Base-by-base conservation (phyloP, 2,113 vertebrate species). In the Oophaga pumilio region DNA sequence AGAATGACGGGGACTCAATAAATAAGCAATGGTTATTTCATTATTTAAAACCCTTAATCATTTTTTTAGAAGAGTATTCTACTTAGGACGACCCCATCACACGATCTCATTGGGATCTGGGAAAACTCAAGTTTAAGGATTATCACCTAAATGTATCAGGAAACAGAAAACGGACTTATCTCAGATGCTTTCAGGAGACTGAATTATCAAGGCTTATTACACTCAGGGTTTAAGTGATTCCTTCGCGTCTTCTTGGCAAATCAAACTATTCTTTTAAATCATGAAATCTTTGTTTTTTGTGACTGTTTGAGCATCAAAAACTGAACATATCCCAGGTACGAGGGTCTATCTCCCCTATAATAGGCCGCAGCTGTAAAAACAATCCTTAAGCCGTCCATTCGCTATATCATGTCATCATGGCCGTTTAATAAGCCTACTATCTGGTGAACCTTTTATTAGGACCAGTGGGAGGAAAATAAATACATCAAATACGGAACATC, bases 351-450 rank as follows among this genome's bases (percentile, higher is more conserved):
- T 94, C 92, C 93, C 53, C 90, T 79, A 0, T 93, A 95, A 95
- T 93, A 90, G 90, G 91, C 89, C 89, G 92, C 94, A 96, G 93
- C 93, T 95, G 95, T 94, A 94, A 94, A 90, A 95, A 94, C 93
- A 95, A 89, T 88, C 91, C 91, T 86, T 89, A 93, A 93, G 92
- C 90, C 93, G 87, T 90, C 89, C 91, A 89, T 88, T 91, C 92
- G 91, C 91, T 93, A 93, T 93, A 91, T 94, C 93, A 94, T 94
- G 94, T 93, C 94, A 91, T 94, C 93, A 91, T 84, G 92, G 91
- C 91, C 92, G 94, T 94, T 93, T 93, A 94, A 95, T 94, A 94
- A 93, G 92, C 90, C 52, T 80, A 79, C 60, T 91, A 93, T 95
- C 92, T 93, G 91, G 91, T 90, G 88, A 86, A 90, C 85, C 90